Evolutionary conservation across 37 sponge, comb jelly and placozoan species (phyloP).

Genomic region (Tethya wilhelma): DNA sequence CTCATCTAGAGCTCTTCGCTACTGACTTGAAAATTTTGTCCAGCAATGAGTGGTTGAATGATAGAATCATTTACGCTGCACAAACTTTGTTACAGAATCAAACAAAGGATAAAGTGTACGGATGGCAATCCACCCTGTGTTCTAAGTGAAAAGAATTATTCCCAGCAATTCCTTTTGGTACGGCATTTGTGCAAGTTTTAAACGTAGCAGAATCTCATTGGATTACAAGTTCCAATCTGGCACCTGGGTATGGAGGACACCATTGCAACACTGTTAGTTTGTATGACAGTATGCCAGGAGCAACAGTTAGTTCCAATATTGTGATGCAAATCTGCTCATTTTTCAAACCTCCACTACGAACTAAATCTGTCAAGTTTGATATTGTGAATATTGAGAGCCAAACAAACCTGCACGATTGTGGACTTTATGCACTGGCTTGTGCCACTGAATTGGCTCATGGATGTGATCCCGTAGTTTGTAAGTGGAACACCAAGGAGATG

Average conservation of each 20-base stretch:
- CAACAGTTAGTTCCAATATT: neutral
- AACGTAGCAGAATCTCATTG: neutral
- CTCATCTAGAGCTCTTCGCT: too few relatives aligned
- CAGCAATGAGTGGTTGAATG: neutral
- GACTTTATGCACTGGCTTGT: neutral
- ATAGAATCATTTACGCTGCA: neutral
- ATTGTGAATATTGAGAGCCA: neutral
- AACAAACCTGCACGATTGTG: constrained; percentile 1
- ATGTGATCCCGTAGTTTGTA: constrained; percentile 4
- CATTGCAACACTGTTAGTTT: neutral
- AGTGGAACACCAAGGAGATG: neutral
- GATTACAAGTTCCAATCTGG: neutral
- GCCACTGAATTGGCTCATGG: constrained; percentile 2
- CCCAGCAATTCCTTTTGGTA: neutral
- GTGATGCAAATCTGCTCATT: neutral
- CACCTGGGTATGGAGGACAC: neutral
- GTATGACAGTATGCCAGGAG: neutral
- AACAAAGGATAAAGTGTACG: neutral
- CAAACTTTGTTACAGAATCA: neutral
- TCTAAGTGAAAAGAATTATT: neutral
- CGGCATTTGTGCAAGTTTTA: neutral
- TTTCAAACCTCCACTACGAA: neutral
- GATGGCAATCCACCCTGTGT: constrained; percentile 2
- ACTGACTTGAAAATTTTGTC: too few relatives aligned
- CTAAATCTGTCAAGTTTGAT: neutral